Evolutionary conservation across 1,140 invertebrate genomes (phyloP).

Genomic region (Hyles euphorbiae): DNA sequence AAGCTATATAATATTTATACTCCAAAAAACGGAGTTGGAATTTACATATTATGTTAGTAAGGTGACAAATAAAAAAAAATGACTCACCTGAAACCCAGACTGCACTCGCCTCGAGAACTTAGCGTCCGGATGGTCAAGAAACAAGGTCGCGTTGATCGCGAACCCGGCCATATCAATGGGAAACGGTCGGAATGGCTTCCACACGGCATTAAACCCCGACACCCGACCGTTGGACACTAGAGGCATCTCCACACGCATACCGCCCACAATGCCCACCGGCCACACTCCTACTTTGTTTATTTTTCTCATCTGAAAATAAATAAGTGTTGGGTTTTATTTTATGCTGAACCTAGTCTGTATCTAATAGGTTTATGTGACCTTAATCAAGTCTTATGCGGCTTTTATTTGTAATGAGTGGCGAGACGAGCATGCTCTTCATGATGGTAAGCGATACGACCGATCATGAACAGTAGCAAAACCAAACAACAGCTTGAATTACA

Average conservation of each 20-base stretch:
- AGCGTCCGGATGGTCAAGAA: slow-evolving; percentile 86
- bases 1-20: too few species aligned
- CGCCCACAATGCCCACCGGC: slow-evolving; percentile 97
- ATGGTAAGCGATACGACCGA: too few species aligned
- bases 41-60: not conserved
- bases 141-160: slow-evolving; percentile 90
- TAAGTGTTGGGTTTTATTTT: too few species aligned
- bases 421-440: too few species aligned
- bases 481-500: too few species aligned
- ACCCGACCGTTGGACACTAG: slow-evolving; percentile 85
- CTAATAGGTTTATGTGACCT: too few species aligned
- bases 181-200: slow-evolving; percentile 93
- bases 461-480: too few species aligned
- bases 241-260: slow-evolving; percentile 90
- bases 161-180: slow-evolving; percentile 99
- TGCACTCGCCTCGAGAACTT: slow-evolving; percentile 89
- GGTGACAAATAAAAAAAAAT: not conserved
- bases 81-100: slow-evolving; percentile 85
- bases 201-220: slow-evolving; percentile 87
- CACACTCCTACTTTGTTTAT: slow-evolving; percentile 95
- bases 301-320: slow-evolving; percentile 81
- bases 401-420: too few species aligned
- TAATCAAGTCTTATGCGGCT: too few species aligned
- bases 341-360: too few species aligned
- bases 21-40: too few species aligned